Evolutionary conservation across 1,140 invertebrate genomes (phyloP), one percentile per base, ranked within the genome.

Genomic region (Orchestia grillus): DNA sequence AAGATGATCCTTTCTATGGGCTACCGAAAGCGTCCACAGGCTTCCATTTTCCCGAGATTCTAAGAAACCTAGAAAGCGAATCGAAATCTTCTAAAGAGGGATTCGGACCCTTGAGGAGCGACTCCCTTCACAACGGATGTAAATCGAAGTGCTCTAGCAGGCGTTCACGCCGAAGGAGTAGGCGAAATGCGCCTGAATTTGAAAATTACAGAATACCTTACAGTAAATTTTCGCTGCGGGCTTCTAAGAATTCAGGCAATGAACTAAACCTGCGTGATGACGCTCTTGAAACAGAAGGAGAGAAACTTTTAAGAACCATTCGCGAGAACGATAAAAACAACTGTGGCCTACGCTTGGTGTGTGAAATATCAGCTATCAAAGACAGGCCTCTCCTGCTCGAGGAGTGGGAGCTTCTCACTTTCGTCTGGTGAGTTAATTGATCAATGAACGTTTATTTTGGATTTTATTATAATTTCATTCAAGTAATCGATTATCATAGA

Each of bases 321-420:
- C 92, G 92, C 8, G 36, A 94, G 44, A 44, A 94, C 36, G 92
- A 94, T 40, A 4, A n/a, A 44, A 47, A 47, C 44, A 94, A 94
- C 44, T 94, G 92, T 36, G 92, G 92, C 11, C 92, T 94, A 15
- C 43, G 92, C 6, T 44, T 94, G 41, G 92, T 94, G 3, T 94
- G 92, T 47, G 92, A 94, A 47, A 11, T 94, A 19, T 44, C 92
- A 45, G 44, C 92, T 40, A 94, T 45, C 44, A 94, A n/a, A 47
- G 43, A 94, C 44, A 42, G 92, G 36, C 92, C 92, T 1, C 92
- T 94, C 11, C 43, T 94, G 43, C 43, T 42, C 36, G 92, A 44
- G 11, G 92, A 94, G 44, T 94, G 92, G 92, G 92, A 94, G 44
- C 45, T 94, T 44, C 92, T 94, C 6, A 40, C 92, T 28, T 94